phyloP scores from a whole-genome alignment of 2,888 invertebrate genomes.

The Leptinotarsa rubiginosa region DNA sequence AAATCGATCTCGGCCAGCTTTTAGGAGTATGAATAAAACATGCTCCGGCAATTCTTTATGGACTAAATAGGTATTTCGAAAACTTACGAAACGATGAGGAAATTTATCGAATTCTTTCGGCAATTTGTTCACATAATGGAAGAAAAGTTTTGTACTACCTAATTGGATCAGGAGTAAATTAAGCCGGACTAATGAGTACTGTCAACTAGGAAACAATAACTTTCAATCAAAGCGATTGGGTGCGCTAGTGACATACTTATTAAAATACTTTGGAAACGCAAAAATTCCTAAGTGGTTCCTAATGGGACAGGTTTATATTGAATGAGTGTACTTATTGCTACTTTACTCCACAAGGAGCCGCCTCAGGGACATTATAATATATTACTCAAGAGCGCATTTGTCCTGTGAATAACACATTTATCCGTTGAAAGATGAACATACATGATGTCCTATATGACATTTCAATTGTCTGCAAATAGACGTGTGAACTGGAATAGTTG shows the following conservation, averaged over 20 bases:
- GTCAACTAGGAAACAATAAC: conserved; percentile 2
- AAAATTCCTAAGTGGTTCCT: not conserved
- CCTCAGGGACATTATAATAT: not conserved
- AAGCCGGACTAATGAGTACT: conserved; percentile 7
- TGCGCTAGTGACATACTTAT: not conserved
- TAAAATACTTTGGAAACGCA: not conserved
- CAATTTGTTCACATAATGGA: conserved; percentile 9
- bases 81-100: conserved; percentile 10
- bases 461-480: no score
- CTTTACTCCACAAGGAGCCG: not conserved
- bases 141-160: not conserved
- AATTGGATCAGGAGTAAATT: conserved; percentile 11
- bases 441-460: no score
- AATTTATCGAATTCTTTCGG: conserved; percentile 8
- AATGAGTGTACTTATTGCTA: no score
- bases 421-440: no score
- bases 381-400: no score
- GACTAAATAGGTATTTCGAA: not conserved
- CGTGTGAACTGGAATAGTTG: no score
- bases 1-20: conserved; percentile 26
- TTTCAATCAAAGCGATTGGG: not conserved
- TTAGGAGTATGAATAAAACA: conserved; percentile 30
- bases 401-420: no score
- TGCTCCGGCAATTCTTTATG: conserved; percentile 9
- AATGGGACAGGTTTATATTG: not conserved